Percentiles rank a stretch among this genome's conserved stretches.
These are phyloP conservation scores for Harmothoe impar DNA, from an alignment of 2,888 invertebrate genomes.

Conservation along the genomic window DNA sequence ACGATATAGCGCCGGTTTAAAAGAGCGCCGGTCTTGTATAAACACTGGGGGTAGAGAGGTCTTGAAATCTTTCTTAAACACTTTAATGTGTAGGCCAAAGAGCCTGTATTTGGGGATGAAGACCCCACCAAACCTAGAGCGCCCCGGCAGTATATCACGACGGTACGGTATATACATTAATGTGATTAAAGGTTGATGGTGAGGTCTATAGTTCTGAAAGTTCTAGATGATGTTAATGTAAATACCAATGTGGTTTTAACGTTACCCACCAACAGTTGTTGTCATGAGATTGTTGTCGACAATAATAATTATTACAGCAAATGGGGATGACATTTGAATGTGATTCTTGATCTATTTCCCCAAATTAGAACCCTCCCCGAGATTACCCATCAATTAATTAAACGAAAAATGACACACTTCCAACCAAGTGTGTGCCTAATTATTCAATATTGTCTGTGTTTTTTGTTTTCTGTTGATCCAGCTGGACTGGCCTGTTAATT, in stretches of 20 bases:
- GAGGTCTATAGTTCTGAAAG: background rate
- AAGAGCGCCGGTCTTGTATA: no score
- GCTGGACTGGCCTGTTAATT: background rate
- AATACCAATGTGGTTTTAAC: background rate
- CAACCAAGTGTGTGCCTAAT: slow-evolving; percentile 10
- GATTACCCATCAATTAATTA: background rate
- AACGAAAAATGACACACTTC: background rate
- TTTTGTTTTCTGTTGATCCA: slow-evolving; percentile 16
- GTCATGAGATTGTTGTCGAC: slow-evolving; percentile 34
- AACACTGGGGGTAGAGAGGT: no score
- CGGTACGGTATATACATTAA: no score
- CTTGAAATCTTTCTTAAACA: no score
- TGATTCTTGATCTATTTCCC: background rate
- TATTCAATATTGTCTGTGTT: slow-evolving; percentile 18
- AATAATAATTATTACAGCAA: background rate
- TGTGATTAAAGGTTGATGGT: background rate
- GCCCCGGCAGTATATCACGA: no score
- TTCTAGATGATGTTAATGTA: background rate
- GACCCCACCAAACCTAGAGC: no score
- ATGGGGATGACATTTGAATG: slow-evolving; percentile 7
- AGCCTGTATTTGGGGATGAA: no score
- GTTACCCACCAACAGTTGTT: background rate
- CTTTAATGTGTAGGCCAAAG: no score
- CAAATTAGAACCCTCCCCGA: slow-evolving; percentile 32
- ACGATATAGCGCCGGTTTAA: no score